Conservation (phyloP, 2,797 vertebrate species). For the Parauchenoglanis punctatus region DNA sequence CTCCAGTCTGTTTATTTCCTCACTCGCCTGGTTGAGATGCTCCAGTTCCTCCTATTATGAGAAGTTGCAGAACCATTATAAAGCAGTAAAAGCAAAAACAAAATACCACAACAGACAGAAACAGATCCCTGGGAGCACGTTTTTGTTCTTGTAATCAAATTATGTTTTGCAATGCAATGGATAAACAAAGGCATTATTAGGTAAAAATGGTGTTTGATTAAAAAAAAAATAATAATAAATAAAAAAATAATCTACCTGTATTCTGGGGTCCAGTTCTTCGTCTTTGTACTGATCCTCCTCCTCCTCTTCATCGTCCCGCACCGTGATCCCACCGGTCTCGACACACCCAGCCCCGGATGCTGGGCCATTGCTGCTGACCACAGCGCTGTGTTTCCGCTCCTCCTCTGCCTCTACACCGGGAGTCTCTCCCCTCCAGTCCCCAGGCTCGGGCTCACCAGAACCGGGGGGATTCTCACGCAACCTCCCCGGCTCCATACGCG, state of each 20-base stretch:
- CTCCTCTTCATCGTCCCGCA: conserved; percentile 20
- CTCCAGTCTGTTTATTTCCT: conserved; percentile 89
- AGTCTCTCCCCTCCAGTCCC: conserved; percentile 75
- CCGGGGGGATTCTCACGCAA: conserved; percentile 81
- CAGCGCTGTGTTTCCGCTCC: conserved; percentile 57
- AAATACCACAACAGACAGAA: background rate
- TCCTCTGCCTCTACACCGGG: conserved; percentile 65
- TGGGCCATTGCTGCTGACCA: conserved; percentile 6
- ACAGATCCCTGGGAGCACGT: background rate
- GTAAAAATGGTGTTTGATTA: background rate
- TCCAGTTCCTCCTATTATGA: conserved; percentile 85
- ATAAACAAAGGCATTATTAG: background rate
- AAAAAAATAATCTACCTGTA: conserved; percentile 68
- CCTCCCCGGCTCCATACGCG: conserved; percentile 75
- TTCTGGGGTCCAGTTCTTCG: conserved; percentile 84
- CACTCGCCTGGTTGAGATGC: conserved; percentile 89
- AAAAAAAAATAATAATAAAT: background rate
- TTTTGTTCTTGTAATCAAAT: background rate
- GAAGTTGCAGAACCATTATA: background rate
- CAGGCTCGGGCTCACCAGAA: conserved; percentile 74
- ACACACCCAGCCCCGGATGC: conserved; percentile 35
- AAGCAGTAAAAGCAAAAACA: background rate
- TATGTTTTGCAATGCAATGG: background rate
- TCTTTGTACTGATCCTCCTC: conserved; percentile 72
- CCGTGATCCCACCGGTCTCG: conserved; percentile 44